Conservation (phyloP, 2,797 vertebrate species). For the Phataginus tricuspis region DNA sequence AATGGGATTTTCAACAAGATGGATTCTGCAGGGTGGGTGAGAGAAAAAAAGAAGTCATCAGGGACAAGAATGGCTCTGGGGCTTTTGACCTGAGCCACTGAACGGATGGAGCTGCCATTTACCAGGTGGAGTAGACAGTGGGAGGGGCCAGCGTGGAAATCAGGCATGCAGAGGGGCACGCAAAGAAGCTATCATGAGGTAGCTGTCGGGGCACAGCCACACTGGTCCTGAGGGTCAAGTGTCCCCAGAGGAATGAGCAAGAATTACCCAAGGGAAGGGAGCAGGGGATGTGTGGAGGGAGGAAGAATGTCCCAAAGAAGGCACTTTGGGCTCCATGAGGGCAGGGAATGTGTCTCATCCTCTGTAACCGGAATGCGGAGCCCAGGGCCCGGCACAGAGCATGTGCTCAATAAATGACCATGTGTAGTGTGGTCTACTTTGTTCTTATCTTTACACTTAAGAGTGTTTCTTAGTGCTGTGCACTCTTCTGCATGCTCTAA, state of each 20-base stretch:
- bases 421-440: too few relatives aligned
- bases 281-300: fast-evolving
- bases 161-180: neutral
- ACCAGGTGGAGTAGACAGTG: fast-evolving
- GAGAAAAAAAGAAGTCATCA: neutral
- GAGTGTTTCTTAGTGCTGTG: neutral
- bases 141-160: fast-evolving
- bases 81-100: neutral
- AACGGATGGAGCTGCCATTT: neutral
- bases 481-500: neutral
- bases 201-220: neutral
- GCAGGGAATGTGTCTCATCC: neutral
- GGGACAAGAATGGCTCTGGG: neutral
- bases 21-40: neutral
- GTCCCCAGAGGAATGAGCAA: neutral
- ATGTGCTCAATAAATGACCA: fast-evolving
- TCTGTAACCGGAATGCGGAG: neutral
- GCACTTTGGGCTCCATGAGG: neutral
- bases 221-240: neutral
- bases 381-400: fast-evolving
- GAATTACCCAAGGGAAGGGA: neutral
- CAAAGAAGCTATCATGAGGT: neutral
- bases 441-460: neutral
- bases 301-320: neutral
- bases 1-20: neutral